Evolutionary conservation across 1,140 invertebrate species (phyloP).

Genomic region (Diplogasteroides magnus): DNA sequence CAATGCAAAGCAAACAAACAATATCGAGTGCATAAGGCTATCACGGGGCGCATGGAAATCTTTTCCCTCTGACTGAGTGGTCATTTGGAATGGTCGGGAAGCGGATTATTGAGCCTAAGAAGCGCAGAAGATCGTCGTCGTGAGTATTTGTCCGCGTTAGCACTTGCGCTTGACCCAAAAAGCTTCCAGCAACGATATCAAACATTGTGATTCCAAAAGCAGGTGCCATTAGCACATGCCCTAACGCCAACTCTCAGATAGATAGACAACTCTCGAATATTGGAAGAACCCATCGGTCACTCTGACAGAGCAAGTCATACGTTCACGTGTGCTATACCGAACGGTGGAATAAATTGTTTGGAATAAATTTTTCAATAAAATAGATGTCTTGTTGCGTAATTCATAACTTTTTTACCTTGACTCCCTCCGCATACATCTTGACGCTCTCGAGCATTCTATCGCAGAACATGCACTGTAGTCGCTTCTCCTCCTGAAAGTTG

Average conservation of each 20-base stretch:
- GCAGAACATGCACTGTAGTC: slow-evolving; percentile 38
- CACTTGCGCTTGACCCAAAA: not conserved
- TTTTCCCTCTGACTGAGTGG: too few relatives aligned
- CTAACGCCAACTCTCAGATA: not conserved
- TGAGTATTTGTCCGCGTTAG: not conserved
- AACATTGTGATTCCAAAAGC: not conserved
- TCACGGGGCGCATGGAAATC: too few relatives aligned
- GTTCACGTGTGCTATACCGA: not conserved
- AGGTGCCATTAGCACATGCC: not conserved
- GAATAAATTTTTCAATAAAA: not conserved
- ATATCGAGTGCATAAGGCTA: too few relatives aligned
- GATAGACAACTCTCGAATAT: not conserved
- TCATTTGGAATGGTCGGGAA: too few relatives aligned
- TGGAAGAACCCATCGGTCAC: not conserved
- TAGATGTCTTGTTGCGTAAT: not conserved
- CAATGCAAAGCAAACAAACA: too few relatives aligned
- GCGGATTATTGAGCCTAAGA: too few relatives aligned
- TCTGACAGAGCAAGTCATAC: not conserved
- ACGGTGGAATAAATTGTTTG: not conserved
- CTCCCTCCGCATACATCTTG: slow-evolving; percentile 35
- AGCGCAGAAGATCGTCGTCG: not conserved
- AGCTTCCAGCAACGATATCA: not conserved
- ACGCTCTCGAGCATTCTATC: slow-evolving; percentile 38
- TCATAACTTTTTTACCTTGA: slow-evolving; percentile 22
- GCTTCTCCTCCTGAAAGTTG: slow-evolving; percentile 22